A percentile compares a stretch with the other conserved stretches of the same genome.
Conservation (phyloP, 1,140 invertebrate genomes). For the Brachionus sp. region DNA sequence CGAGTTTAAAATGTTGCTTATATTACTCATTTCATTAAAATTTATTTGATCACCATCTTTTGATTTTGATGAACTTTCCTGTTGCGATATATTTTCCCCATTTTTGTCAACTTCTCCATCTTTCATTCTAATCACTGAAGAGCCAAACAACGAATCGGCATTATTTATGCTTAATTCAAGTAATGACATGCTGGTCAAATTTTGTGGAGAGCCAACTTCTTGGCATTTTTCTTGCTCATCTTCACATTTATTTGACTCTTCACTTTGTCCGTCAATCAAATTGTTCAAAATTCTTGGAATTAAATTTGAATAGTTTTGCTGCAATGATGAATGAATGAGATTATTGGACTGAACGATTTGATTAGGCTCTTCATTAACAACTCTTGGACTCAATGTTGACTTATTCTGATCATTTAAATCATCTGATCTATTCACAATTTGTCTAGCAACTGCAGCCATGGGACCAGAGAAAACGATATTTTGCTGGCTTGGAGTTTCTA, state of each 20-base stretch:
- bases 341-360: not conserved
- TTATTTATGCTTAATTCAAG: constrained; percentile 17
- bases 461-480: constrained; percentile 41
- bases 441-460: constrained; percentile 35
- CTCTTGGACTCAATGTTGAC: not conserved
- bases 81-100: not conserved
- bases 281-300: constrained; percentile 25
- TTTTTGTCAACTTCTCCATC: not conserved
- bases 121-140: constrained; percentile 1
- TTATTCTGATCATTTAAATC: not conserved
- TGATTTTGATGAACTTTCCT: not conserved
- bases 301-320: constrained; percentile 14
- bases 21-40: constrained; percentile 15
- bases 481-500: not conserved
- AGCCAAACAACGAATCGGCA: constrained; percentile 9
- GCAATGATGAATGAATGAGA: not conserved
- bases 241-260: not conserved
- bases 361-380: not conserved
- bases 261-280: constrained; percentile 3
- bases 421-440: constrained; percentile 29
- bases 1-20: not conserved
- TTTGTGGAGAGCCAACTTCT: constrained; percentile 30
- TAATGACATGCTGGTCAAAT: constrained; percentile 23
- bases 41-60: not conserved
- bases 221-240: not conserved